These are phyloP conservation scores for Cephalopterus ornatus DNA, from an alignment of 2,113 vertebrate genomes.

Conservation along the genomic window DNA sequence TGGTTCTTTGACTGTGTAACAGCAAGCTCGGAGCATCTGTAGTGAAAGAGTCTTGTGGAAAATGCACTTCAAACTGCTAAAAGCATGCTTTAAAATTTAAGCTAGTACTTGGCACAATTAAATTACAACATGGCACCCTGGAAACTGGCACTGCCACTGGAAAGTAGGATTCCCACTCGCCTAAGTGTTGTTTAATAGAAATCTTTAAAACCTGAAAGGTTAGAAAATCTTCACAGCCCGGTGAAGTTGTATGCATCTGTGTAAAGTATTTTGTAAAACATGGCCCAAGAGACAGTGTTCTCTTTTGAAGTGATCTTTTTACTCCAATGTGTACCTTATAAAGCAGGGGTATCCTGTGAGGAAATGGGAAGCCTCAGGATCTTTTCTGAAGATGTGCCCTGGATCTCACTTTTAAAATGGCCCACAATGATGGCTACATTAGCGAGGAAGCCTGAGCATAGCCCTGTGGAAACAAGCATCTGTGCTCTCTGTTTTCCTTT, in stretches of 20 bases:
- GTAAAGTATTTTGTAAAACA: neutral
- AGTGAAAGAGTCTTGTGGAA: neutral
- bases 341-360: neutral
- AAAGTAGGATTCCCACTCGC: neutral
- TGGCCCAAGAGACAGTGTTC: neutral
- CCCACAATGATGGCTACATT: no score
- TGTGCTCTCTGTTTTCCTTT: neutral
- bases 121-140: neutral
- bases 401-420: neutral
- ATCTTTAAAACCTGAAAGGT: neutral
- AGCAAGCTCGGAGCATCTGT: neutral
- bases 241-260: neutral
- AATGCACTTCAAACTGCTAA: neutral
- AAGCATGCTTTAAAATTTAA: conserved; percentile 24
- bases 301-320: neutral
- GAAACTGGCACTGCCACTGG: neutral
- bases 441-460: neutral
- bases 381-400: neutral
- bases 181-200: neutral
- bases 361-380: neutral
- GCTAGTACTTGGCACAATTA: neutral
- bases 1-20: neutral
- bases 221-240: neutral
- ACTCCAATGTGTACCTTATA: neutral
- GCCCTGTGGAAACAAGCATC: neutral